A percentile compares a stretch with the other conserved stretches of the same genome.
Evolutionary conservation across 2,888 invertebrate species (phyloP).

Genomic region (Tribolium freemani): DNA sequence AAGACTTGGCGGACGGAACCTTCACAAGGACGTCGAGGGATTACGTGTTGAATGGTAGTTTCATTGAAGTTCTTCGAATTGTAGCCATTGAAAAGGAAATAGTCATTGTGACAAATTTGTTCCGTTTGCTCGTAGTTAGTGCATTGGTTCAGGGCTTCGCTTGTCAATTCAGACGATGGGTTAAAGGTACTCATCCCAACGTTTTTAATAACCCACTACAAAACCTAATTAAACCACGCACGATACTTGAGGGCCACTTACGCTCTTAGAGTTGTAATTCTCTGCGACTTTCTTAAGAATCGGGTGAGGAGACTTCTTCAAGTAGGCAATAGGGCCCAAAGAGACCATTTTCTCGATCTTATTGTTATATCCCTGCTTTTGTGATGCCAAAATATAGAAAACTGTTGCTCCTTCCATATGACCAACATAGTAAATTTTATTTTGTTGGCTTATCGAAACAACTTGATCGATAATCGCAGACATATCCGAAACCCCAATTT

Average conservation of each 20-base stretch:
- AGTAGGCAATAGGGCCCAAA: constrained; percentile 73
- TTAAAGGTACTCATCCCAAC: constrained; percentile 75
- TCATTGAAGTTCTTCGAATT: constrained; percentile 72
- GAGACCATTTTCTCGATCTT: constrained; percentile 66
- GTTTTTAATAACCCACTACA: constrained; percentile 55
- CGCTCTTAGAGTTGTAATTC: neutral
- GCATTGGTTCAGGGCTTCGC: constrained; percentile 66
- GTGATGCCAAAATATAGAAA: constrained; percentile 74
- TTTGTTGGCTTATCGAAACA: constrained; percentile 70
- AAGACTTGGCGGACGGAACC: constrained; percentile 70
- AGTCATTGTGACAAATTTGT: constrained; percentile 74
- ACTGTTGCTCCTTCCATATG: constrained; percentile 78
- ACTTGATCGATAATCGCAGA: constrained; percentile 83
- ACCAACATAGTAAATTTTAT: constrained; percentile 77
- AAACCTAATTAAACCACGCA: neutral
- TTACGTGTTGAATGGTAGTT: constrained; percentile 45
- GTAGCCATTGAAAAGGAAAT: constrained; percentile 78
- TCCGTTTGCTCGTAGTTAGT: constrained; percentile 32
- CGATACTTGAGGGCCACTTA: neutral
- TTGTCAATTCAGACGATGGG: constrained; percentile 71
- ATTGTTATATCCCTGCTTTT: constrained; percentile 72
- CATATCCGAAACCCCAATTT: constrained; percentile 82
- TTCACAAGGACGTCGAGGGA: constrained; percentile 64
- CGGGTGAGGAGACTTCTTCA: constrained; percentile 69
- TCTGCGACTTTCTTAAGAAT: constrained; percentile 63